Conservation (phyloP, 2,113 vertebrate genomes). For the Oncorhynchus keta region DNA sequence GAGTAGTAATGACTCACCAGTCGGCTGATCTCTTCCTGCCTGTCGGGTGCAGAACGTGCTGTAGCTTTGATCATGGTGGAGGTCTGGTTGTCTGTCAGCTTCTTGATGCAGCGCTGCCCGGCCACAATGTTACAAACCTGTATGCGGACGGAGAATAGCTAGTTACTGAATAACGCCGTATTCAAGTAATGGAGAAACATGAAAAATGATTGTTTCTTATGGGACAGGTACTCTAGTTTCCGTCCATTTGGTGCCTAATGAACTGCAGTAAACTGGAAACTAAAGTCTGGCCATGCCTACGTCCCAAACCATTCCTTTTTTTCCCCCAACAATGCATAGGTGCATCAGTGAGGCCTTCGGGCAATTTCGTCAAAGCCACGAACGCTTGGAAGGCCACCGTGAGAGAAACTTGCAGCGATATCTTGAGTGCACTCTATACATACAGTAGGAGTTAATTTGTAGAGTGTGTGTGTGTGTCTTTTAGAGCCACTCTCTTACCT, state of each 20-base stretch:
- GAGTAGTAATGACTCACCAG: slow-evolving; percentile 78
- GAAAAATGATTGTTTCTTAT: too few species aligned
- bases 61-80: slow-evolving; percentile 99
- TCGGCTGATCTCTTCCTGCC: slow-evolving; percentile 98
- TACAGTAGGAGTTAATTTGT: neutral
- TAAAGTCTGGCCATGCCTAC: too few species aligned
- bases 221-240: neutral
- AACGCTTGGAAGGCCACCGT: neutral
- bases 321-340: too few species aligned
- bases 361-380: too few species aligned
- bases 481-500: slow-evolving; percentile 75
- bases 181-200: neutral
- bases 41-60: slow-evolving; percentile 92
- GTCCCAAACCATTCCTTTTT: too few species aligned
- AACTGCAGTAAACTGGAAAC: too few species aligned
- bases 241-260: too few species aligned
- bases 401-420: neutral
- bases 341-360: too few species aligned
- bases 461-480: accelerated
- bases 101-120: slow-evolving; percentile 97
- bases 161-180: neutral
- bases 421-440: neutral
- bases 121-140: slow-evolving; percentile 99
- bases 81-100: slow-evolving; percentile 97
- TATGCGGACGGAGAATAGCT: neutral